Evolutionary conservation across 2,797 vertebrate species (phyloP).

Genomic region (Perodicticus potto): DNA sequence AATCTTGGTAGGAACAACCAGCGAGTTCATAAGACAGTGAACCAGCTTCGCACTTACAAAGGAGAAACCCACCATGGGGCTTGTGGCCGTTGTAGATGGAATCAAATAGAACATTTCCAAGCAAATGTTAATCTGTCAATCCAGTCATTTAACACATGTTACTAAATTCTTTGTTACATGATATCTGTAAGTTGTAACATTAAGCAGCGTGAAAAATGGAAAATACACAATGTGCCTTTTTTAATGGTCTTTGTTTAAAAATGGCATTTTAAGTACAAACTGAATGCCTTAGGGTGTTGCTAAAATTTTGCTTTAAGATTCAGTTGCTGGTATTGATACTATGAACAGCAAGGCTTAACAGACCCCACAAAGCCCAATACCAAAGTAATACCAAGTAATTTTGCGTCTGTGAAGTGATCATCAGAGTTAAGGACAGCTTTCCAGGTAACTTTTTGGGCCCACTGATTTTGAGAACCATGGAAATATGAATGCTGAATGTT

Average conservation of each 20-base stretch:
- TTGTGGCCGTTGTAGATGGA: background rate
- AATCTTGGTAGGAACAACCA: background rate
- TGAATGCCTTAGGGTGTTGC: background rate
- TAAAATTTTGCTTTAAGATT: constrained; percentile 4
- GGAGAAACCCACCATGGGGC: background rate
- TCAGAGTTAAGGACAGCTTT: background rate
- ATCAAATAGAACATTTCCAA: background rate
- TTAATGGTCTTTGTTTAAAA: background rate
- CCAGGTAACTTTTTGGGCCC: background rate
- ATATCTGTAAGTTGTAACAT: background rate
- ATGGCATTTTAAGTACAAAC: background rate
- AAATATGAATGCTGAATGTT: background rate
- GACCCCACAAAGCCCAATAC: background rate
- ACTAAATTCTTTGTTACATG: background rate
- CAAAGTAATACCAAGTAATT: background rate
- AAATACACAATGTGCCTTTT: background rate
- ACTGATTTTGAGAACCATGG: constrained; percentile 17
- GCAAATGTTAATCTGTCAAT: background rate
- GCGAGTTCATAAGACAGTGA: background rate
- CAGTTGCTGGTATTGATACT: background rate
- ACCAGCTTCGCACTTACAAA: background rate
- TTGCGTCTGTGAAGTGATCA: background rate
- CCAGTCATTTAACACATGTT: background rate
- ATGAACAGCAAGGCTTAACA: background rate
- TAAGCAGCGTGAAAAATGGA: background rate